Conservation (phyloP, 2,797 vertebrate genomes). For the Hydrolagus colliei region DNA sequence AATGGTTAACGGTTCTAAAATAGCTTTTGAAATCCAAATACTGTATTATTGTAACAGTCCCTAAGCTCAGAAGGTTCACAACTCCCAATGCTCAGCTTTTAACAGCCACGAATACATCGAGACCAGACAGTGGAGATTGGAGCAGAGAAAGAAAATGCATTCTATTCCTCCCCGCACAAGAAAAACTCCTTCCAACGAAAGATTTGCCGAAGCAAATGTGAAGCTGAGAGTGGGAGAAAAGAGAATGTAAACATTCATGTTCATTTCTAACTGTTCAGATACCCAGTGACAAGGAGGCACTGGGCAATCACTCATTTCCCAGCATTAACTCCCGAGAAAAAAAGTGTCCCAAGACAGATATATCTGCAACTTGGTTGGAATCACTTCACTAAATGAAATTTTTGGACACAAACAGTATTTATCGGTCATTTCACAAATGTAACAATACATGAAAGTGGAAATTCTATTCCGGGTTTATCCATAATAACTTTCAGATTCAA, state of each 20-base stretch:
- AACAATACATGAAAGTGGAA: neutral
- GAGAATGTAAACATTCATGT: neutral
- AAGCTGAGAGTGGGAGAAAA: neutral
- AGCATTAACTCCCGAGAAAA: too few relatives aligned
- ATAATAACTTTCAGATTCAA: neutral
- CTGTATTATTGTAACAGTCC: neutral
- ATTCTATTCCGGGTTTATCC: neutral
- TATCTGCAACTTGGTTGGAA: neutral
- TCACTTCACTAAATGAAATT: neutral
- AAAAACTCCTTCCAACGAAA: neutral
- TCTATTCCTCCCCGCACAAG: neutral
- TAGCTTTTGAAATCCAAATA: neutral
- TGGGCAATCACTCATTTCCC: too few relatives aligned
- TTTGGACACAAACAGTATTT: neutral
- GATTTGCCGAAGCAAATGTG: neutral
- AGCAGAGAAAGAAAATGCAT: neutral
- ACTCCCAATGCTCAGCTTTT: neutral
- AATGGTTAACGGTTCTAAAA: constrained; percentile 1
- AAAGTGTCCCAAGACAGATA: neutral
- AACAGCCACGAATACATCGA: neutral
- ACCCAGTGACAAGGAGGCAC: too few relatives aligned
- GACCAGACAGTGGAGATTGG: neutral
- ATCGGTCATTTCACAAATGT: neutral
- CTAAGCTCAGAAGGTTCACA: neutral
- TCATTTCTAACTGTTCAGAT: too few relatives aligned